Evolutionary conservation across 1,140 invertebrate species (phyloP), one percentile per base, ranked within the genome.

Genomic region (Lepidurus packardi): DNA sequence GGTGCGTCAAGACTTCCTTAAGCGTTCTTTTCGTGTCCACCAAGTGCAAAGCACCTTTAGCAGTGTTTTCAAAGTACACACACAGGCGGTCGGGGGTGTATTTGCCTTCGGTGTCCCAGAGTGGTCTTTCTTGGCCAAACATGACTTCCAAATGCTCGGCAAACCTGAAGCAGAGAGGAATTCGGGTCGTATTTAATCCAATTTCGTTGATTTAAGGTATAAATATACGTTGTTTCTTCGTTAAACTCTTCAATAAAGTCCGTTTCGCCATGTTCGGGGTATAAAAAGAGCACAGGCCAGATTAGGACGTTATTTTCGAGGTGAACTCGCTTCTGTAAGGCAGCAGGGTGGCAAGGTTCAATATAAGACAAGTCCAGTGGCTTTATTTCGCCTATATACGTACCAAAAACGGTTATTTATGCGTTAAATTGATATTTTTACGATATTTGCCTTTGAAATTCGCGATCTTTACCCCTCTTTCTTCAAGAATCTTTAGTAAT

Each of bases 251-350:
- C 88, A 78, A 93, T 88, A 82, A 92, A 91, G 83, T 94, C 92
- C 78, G 89, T 90, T 76, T 90, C 88, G 77, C 87, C 84, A 81
- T 88, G 89, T 85, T 96, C 93, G 6, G 94, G 94, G 85, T 96
- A 97, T 21, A 93, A 85, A 81, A 97, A 90, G 53, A 93, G 85
- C 75, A 93, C 89, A 73, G 96, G 93, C 94, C 92, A 95, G 80
- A 92, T 83, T 78, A 95, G 86, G 80, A 87, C 83, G 82, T 87
- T 85, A 24, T 87, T 81, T n/a, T 87, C 85, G 6, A 80, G 41
- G 24, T 79, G 79, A 47, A 78, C 78, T 6, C 73, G 77, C 9
- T 81, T 74, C 10, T 73, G n/a, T 16, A 77, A 76, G 25, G 90
- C 86, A 80, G 90, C 88, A 0, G 90, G 89, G 82, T 91, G 86